A percentile compares a stretch with the other conserved stretches of the same genome.
Conservation (phyloP, 2,888 invertebrate species). For the Phengaris arion region DNA sequence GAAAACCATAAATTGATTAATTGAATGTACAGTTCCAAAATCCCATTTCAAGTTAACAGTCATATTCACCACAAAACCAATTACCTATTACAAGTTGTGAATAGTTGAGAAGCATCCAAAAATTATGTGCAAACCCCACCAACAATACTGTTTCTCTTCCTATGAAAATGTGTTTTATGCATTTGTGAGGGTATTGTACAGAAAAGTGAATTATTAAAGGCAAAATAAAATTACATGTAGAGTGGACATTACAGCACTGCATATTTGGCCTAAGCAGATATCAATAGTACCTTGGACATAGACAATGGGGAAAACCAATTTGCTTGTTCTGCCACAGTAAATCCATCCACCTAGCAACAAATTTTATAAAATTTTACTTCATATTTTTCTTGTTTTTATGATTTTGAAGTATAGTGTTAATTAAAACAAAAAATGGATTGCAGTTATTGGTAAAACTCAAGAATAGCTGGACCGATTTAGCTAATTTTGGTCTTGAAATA, state of each 20-base stretch:
- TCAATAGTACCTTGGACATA: constrained; percentile 54
- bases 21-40: background rate
- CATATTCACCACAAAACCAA: background rate
- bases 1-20: background rate
- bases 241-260: constrained; percentile 1
- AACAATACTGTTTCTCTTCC: too few relatives aligned
- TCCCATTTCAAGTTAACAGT: constrained; percentile 6
- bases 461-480: too few relatives aligned
- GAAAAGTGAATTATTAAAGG: background rate
- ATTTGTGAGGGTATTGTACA: background rate
- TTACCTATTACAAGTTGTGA: background rate
- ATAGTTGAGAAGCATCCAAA: too few relatives aligned
- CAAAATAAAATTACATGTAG: constrained; percentile 6
- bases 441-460: too few relatives aligned
- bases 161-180: too few relatives aligned
- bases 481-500: too few relatives aligned
- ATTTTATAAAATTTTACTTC: constrained; percentile 38
- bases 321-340: constrained; percentile 66
- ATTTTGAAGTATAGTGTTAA: too few relatives aligned
- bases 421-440: too few relatives aligned
- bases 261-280: constrained; percentile 16
- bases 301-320: constrained; percentile 57
- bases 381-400: background rate
- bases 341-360: constrained; percentile 61
- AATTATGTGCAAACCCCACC: too few relatives aligned